Evolutionary conservation across 2,113 vertebrate species (phyloP).

Genomic region (Stegostoma tigrinum): DNA sequence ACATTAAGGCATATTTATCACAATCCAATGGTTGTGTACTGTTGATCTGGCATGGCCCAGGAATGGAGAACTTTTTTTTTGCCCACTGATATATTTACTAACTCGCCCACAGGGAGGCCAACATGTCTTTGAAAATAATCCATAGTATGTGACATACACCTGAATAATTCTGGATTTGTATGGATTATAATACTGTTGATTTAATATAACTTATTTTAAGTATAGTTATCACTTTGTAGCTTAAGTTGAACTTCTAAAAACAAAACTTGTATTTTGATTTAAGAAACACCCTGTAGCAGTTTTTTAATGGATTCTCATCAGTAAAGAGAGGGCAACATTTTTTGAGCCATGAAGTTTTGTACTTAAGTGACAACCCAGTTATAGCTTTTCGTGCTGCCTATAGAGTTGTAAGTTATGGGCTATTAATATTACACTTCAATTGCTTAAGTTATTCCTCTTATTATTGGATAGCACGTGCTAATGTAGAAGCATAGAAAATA

Average conservation of each 20-base stretch:
- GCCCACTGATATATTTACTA: not conserved
- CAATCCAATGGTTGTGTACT: not conserved
- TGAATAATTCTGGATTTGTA: not conserved
- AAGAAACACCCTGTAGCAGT: not conserved
- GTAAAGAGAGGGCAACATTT: not conserved
- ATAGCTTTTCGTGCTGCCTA: not conserved
- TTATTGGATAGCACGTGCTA: not conserved
- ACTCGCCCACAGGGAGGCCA: not conserved
- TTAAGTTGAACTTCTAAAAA: not conserved
- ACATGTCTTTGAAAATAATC: not conserved
- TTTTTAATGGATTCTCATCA: not conserved
- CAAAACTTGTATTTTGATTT: not conserved
- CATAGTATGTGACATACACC: not conserved
- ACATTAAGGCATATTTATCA: not conserved
- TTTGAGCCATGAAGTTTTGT: not conserved
- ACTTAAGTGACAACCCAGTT: not conserved
- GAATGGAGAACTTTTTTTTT: not conserved
- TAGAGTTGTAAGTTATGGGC: not conserved
- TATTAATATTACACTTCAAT: not conserved
- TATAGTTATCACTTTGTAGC: not conserved
- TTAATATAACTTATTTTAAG: not conserved
- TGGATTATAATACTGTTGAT: not conserved
- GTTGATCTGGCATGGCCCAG: not conserved
- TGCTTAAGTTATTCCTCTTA: not conserved
- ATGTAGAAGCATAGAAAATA: too few species aligned